Evolutionary conservation across 2,113 vertebrate species (phyloP).

Genomic region (Onychostoma macrolepis): DNA sequence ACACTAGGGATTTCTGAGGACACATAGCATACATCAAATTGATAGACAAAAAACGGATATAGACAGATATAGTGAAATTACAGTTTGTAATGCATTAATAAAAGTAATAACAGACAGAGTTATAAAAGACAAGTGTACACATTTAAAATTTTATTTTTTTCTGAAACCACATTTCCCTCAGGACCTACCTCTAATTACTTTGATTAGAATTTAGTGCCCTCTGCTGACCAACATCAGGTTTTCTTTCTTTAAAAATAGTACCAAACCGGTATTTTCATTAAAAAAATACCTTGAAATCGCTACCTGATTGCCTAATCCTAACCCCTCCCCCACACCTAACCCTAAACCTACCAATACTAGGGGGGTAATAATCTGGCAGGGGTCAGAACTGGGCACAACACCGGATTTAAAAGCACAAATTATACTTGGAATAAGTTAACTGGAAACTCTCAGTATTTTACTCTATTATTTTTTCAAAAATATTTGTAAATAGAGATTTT

Average conservation of each 20-base stretch:
- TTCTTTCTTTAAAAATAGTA: neutral
- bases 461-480: too few species aligned
- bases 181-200: neutral
- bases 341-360: too few species aligned
- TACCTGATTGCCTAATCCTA: too few species aligned
- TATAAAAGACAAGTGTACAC: neutral
- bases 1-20: slow-evolving; percentile 49
- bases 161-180: neutral
- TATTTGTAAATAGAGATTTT: too few species aligned
- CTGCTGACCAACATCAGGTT: neutral
- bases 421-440: too few species aligned
- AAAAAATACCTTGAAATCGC: too few species aligned
- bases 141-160: neutral
- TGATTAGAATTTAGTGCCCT: slow-evolving; percentile 5
- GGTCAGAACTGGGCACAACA: too few species aligned
- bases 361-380: too few species aligned
- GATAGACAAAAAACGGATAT: neutral
- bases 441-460: too few species aligned
- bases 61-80: neutral
- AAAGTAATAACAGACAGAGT: neutral
- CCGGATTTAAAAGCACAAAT: too few species aligned
- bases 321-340: too few species aligned
- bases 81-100: neutral
- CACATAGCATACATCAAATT: neutral
- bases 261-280: neutral